phyloP scores from a whole-genome alignment of 2,113 vertebrate genomes.

The Triplophysa siluroides region DNA sequence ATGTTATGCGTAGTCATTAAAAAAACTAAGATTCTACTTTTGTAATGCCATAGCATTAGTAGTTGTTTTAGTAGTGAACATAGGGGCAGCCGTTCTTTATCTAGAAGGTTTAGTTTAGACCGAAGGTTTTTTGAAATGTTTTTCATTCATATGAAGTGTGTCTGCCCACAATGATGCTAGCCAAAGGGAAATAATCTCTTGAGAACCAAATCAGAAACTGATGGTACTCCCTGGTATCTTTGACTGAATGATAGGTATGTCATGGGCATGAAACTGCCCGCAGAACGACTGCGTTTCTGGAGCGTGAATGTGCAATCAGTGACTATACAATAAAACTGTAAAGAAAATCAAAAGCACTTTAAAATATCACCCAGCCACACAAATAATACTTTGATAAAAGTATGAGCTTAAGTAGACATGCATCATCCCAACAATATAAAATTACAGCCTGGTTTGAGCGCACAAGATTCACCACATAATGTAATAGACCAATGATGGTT shows the following conservation, averaged over 20 bases:
- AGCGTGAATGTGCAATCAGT: conserved; percentile 24
- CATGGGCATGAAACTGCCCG: background rate
- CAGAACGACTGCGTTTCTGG: background rate
- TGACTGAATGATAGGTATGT: background rate
- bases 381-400: background rate
- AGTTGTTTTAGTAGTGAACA: too few relatives aligned
- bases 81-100: too few relatives aligned
- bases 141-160: background rate
- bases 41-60: background rate
- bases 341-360: conserved; percentile 27
- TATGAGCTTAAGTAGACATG: background rate
- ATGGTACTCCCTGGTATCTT: background rate
- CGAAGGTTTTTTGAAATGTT: background rate
- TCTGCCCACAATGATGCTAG: conserved; percentile 5
- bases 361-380: background rate
- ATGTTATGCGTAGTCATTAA: too few relatives aligned
- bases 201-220: conserved; percentile 18
- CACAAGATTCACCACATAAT: background rate
- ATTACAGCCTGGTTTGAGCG: background rate
- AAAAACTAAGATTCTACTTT: background rate
- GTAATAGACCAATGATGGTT: background rate
- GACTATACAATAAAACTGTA: background rate
- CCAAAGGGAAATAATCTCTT: conserved; percentile 11
- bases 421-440: background rate
- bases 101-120: background rate